phyloP scores from a whole-genome alignment of 1,140 invertebrate species.

The Euura lappo region DNA sequence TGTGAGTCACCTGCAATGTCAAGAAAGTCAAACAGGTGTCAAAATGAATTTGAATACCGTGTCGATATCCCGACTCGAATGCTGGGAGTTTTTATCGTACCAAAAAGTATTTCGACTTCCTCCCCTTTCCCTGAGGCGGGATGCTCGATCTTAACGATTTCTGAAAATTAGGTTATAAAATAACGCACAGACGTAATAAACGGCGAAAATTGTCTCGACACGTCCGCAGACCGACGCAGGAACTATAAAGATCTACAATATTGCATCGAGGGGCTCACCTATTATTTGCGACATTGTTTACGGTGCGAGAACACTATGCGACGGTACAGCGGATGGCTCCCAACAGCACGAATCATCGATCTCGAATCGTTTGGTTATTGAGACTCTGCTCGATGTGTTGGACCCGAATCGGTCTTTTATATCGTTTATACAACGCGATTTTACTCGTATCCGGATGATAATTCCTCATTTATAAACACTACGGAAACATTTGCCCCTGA shows the following conservation, averaged over 20 bases:
- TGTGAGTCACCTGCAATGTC: not conserved
- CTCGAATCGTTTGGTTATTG: not conserved
- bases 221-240: too few relatives aligned
- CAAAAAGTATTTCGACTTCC: conserved; percentile 27
- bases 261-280: too few relatives aligned
- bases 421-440: not conserved
- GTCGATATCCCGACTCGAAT: not conserved
- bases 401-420: too few relatives aligned
- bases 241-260: too few relatives aligned
- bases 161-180: conserved; percentile 29
- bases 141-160: conserved; percentile 39
- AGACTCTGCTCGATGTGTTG: not conserved
- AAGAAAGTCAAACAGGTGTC: not conserved
- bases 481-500: conserved; percentile 33
- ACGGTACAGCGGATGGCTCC: too few relatives aligned
- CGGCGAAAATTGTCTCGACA: not conserved
- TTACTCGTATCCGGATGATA: not conserved
- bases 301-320: too few relatives aligned
- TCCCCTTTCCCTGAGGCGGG: conserved; percentile 21
- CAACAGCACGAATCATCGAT: too few relatives aligned
- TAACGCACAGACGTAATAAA: conserved; percentile 7
- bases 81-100: conserved; percentile 23
- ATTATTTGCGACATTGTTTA: too few relatives aligned
- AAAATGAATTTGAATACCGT: not conserved
- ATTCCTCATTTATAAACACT: not conserved